Evolutionary conservation across 1,140 invertebrate species (phyloP).

Genomic region (Solen grandis): DNA sequence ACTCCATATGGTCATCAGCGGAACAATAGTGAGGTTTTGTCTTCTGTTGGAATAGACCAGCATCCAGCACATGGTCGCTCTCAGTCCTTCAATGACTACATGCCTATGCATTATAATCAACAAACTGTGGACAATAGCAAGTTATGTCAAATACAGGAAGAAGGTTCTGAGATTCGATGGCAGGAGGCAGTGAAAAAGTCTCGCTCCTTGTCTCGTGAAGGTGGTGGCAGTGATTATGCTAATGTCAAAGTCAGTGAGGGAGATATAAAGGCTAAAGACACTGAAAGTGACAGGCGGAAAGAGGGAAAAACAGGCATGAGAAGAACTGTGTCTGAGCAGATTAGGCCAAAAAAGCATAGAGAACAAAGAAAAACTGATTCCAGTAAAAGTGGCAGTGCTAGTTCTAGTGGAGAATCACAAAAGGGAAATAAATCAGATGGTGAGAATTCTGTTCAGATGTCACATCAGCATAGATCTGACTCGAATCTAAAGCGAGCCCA

Average conservation of each 20-base stretch:
- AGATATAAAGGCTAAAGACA: not conserved
- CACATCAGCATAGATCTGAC: conserved; percentile 79
- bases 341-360: conserved; percentile 66
- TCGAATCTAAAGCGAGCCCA: conserved; percentile 90
- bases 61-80: conserved; percentile 54
- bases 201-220: conserved; percentile 26
- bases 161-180: conserved; percentile 60
- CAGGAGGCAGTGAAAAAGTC: conserved; percentile 57
- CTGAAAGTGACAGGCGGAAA: conserved; percentile 44
- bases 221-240: conserved; percentile 19
- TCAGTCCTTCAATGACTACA: conserved; percentile 62
- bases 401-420: conserved; percentile 46
- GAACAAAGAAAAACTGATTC: conserved; percentile 36
- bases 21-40: conserved; percentile 60
- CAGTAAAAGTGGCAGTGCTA: conserved; percentile 30
- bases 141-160: conserved; percentile 71
- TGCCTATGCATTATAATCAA: conserved; percentile 61
- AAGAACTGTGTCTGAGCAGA: conserved; percentile 73
- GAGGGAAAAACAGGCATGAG: conserved; percentile 56
- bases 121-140: conserved; percentile 50
- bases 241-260: conserved; percentile 26
- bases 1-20: conserved; percentile 45
- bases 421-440: conserved; percentile 53
- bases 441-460: conserved; percentile 19
- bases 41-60: conserved; percentile 11